Evolutionary conservation across 1,140 invertebrate species (phyloP).

Genomic region (Scylla paramamosain): DNA sequence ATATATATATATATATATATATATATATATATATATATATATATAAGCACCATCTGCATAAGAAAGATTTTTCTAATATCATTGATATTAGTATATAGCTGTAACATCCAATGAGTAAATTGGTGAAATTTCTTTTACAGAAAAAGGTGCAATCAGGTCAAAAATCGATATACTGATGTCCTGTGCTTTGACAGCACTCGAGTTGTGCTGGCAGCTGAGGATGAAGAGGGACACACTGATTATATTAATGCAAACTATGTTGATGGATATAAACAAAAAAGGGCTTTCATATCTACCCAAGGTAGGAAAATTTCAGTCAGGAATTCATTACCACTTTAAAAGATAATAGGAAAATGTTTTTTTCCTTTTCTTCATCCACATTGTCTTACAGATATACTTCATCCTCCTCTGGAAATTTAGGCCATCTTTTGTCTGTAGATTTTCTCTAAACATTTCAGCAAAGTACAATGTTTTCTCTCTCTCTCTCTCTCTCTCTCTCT

Average conservation of each 20-base stretch:
- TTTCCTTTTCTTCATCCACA: too few relatives aligned
- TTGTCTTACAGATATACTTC: too few relatives aligned
- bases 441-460: too few relatives aligned
- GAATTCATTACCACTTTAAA: background rate
- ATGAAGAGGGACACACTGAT: slow-evolving; percentile 89
- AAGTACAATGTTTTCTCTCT: too few relatives aligned
- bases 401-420: too few relatives aligned
- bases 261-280: slow-evolving; percentile 98
- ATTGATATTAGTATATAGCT: too few relatives aligned
- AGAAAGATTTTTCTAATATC: too few relatives aligned
- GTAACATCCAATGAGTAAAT: background rate
- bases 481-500: too few relatives aligned
- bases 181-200: slow-evolving; percentile 97
- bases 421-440: too few relatives aligned
- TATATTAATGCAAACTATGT: slow-evolving; percentile 99
- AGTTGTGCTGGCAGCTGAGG: slow-evolving; percentile 88
- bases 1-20: too few relatives aligned
- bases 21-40: too few relatives aligned
- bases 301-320: slow-evolving; percentile 82
- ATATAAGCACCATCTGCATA: too few relatives aligned
- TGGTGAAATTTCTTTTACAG: slow-evolving; percentile 77
- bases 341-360: background rate
- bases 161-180: slow-evolving; percentile 98
- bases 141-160: slow-evolving; percentile 89
- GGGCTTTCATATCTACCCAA: slow-evolving; percentile 98